Base-by-base conservation (phyloP, 2,797 vertebrate species). In the Smutsia temminckii region DNA sequence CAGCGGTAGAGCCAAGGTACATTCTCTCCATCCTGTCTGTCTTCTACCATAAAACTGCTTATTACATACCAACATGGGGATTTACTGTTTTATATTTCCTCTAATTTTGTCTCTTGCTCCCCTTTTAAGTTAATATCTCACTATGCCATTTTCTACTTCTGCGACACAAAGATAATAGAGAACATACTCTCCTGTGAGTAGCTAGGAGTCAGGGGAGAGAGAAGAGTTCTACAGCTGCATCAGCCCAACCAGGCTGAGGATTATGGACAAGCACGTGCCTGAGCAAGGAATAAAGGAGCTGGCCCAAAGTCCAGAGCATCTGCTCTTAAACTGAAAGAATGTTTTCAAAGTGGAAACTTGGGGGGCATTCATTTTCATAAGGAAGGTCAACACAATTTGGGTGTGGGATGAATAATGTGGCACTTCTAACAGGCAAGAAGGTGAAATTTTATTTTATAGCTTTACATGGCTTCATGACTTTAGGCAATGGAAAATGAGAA, bases 401-500 rank as follows among this genome's bases (percentile, higher is more conserved):
- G 25, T 86, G n/a, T 20, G 37, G 1, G 53, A 55, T 83, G 37
- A 91, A 92, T 69, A 87, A 78, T 66, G 49, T 61, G 79, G 34
- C 18, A 90, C n/a, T 86, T 91, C 72, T 75, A 91, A 95, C 2
- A 95, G 32, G 4, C 34, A 91, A 81, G 59, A 46, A 93, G 46
- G 27, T 94, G 51, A 91, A 91, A 85, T 89, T 85, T 94, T 66
- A 79, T 93, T 94, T 69, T 84, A 61, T 93, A 93, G 61, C n/a
- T 92, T 93, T 55, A 63, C 53, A 84, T 61, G 37, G 42, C 10
- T 94, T 94, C 37, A 87, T 86, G 84, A 94, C 72, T 93, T 93
- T 17, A 91, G 87, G 85, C 78, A 94, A 23, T 72, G 34, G 17
- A 71, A 85, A 93, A 49, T 77, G 78, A 92, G 78, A 94, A 80